phyloP scores from a whole-genome alignment of 2,113 vertebrate genomes.

The Dasyprocta punctata region DNA sequence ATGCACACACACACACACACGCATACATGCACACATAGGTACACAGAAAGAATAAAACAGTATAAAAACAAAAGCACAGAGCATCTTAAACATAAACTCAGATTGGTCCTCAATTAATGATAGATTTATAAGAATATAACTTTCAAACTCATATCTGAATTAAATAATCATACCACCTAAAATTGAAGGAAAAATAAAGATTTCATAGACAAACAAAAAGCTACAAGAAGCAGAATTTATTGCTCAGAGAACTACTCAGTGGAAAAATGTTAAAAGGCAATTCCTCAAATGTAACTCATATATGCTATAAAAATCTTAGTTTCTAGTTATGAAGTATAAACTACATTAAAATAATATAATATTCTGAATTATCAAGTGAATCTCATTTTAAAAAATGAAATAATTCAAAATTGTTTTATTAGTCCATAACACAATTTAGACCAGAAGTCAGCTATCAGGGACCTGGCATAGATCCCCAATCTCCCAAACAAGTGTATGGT shows the following conservation, averaged over 20 bases:
- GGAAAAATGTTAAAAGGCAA: not conserved
- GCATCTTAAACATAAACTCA: not conserved
- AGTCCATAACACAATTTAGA: not conserved
- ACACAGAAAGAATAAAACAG: not conserved
- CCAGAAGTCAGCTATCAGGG: not conserved
- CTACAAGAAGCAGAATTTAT: not conserved
- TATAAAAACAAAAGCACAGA: not conserved
- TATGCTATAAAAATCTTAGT: not conserved
- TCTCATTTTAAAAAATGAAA: not conserved
- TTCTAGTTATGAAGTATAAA: not conserved
- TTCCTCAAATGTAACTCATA: not conserved
- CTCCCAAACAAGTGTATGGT: too few species aligned
- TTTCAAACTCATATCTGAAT: not conserved
- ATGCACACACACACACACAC: not conserved
- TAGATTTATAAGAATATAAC: not conserved
- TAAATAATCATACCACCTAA: not conserved
- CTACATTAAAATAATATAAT: not conserved
- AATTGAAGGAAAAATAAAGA: not conserved
- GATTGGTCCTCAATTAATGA: not conserved
- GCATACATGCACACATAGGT: not conserved
- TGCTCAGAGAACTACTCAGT: not conserved
- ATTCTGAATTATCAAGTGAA: not conserved
- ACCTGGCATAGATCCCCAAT: too few species aligned
- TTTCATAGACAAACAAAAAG: not conserved
- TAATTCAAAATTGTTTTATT: not conserved